These are phyloP conservation scores for Tokudaia muenninki DNA, from an alignment of 2,797 vertebrate species.

Conservation along the genomic window DNA sequence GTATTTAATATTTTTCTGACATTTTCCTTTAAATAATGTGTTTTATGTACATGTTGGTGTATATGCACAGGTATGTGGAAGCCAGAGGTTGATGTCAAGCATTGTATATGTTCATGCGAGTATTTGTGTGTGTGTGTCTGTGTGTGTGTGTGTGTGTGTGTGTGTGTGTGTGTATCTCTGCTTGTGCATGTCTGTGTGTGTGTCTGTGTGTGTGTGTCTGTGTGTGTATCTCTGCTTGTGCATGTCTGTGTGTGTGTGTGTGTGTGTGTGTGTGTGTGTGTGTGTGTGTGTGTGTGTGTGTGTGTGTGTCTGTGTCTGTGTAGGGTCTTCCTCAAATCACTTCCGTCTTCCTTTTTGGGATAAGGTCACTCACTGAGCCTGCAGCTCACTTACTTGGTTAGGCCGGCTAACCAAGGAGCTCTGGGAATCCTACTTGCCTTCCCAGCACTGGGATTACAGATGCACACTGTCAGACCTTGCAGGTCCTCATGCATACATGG, in stretches of 20 bases:
- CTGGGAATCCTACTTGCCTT: background rate
- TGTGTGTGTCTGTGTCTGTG: too few relatives aligned
- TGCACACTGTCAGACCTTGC: background rate
- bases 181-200: background rate
- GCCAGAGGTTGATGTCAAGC: background rate
- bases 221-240: too few relatives aligned
- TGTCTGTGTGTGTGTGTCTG: background rate
- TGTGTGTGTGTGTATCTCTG: background rate
- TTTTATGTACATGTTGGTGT: background rate
- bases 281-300: too few relatives aligned
- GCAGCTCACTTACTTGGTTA: background rate
- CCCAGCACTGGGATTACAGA: background rate
- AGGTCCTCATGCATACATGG: background rate
- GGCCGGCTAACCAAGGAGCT: background rate
- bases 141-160: too few relatives aligned
- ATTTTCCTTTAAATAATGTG: background rate
- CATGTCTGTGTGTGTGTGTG: too few relatives aligned
- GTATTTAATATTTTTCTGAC: slow-evolving; percentile 46
- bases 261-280: too few relatives aligned
- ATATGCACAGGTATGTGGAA: background rate
- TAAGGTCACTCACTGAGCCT: background rate
- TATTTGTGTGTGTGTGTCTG: too few relatives aligned
- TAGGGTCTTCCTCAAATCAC: background rate
- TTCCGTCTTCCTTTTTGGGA: too few relatives aligned
- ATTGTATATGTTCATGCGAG: background rate